phyloP scores from a whole-genome alignment of 2,797 vertebrate species.

The Crenichthys baileyi region DNA sequence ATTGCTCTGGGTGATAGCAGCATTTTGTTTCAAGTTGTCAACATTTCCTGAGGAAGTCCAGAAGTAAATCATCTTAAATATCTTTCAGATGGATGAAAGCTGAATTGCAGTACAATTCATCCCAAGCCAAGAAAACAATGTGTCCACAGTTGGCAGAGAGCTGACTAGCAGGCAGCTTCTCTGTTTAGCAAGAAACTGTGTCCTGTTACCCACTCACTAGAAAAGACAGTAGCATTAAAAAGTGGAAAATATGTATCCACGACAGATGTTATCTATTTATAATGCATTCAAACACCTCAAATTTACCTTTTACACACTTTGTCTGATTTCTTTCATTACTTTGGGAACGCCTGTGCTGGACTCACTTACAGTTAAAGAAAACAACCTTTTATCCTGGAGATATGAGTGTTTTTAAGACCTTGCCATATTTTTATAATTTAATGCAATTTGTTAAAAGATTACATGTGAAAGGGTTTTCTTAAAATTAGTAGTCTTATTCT shows the following conservation, averaged over 20 bases:
- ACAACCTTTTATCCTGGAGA: not conserved
- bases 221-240: slow-evolving; percentile 1
- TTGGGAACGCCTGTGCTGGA: not conserved
- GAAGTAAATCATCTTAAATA: slow-evolving; percentile 76
- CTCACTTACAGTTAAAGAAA: not conserved
- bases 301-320: not conserved
- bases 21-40: slow-evolving; percentile 78
- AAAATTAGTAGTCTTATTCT: too few relatives aligned
- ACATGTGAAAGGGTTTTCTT: too few relatives aligned
- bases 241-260: not conserved
- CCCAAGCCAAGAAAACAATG: slow-evolving; percentile 41
- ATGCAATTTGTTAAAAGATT: not conserved
- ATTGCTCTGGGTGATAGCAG: slow-evolving; percentile 56
- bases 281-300: not conserved
- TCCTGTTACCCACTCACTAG: not conserved
- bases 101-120: slow-evolving; percentile 30
- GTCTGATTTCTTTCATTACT: not conserved
- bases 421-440: not conserved
- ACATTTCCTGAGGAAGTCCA: slow-evolving; percentile 79
- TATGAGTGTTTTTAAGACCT: not conserved
- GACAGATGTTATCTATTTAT: not conserved
- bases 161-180: slow-evolving; percentile 12
- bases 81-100: slow-evolving; percentile 63
- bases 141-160: slow-evolving; percentile 34
- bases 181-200: slow-evolving; percentile 8